phyloP scores from a whole-genome alignment of 2,113 vertebrate species.

The Chrysochloris asiatica region DNA sequence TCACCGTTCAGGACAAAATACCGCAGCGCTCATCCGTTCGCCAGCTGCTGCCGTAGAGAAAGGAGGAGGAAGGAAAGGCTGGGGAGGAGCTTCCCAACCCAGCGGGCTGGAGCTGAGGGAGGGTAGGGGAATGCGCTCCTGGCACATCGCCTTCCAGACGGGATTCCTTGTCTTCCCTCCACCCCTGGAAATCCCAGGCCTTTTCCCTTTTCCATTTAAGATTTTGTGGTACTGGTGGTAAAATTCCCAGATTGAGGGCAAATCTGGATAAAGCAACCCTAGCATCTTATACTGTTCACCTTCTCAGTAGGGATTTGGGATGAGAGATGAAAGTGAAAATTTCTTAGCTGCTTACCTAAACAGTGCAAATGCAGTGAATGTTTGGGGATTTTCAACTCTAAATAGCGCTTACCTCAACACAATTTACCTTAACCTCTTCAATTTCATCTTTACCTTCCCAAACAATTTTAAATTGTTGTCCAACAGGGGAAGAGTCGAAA shows the following conservation, averaged over 20 bases:
- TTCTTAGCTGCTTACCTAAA: too few species aligned
- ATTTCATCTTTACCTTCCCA: not conserved
- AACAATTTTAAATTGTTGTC: not conserved
- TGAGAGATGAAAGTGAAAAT: not conserved
- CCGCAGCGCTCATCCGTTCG: not conserved
- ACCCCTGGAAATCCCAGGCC: accelerated
- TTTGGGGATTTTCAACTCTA: not conserved
- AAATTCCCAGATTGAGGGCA: not conserved
- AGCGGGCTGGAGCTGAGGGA: accelerated
- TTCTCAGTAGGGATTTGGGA: not conserved
- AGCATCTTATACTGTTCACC: too few species aligned
- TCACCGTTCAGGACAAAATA: constrained; percentile 73
- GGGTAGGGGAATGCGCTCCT: not conserved
- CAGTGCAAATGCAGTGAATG: not conserved
- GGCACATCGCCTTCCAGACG: not conserved
- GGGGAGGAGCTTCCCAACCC: not conserved
- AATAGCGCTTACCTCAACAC: too few species aligned
- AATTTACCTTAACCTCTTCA: too few species aligned
- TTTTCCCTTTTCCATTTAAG: accelerated
- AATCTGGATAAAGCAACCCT: not conserved
- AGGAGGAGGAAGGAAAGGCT: not conserved
- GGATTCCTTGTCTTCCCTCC: not conserved
- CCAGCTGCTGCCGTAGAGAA: not conserved
- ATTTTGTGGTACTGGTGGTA: accelerated
- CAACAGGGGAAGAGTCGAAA: not conserved